phyloP scores from a whole-genome alignment of 2,888 invertebrate genomes.

The Perdita meconis region DNA sequence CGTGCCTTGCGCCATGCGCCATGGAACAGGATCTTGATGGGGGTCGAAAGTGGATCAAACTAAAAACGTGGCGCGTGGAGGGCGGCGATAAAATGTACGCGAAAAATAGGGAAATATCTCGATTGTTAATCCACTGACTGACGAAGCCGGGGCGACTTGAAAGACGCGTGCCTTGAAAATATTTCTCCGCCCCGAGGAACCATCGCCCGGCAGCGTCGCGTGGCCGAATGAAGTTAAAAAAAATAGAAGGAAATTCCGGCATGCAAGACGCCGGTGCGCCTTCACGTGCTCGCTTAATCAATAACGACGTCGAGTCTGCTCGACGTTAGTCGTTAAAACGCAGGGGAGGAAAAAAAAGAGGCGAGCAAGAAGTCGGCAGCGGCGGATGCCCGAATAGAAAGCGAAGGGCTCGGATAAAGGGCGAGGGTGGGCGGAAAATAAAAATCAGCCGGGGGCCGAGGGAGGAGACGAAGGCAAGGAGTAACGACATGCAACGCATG shows the following conservation, averaged over 20 bases:
- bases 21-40: not conserved
- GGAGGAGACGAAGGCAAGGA: conserved; percentile 33
- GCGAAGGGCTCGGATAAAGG: conserved; percentile 28
- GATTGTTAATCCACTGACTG: not conserved
- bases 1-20: not conserved
- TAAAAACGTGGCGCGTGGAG: not conserved
- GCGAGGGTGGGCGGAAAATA: conserved; percentile 32
- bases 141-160: not conserved
- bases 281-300: conserved; percentile 73
- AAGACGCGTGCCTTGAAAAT: not conserved
- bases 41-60: not conserved
- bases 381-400: conserved; percentile 20
- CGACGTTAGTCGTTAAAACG: conserved; percentile 64
- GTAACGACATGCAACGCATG: conserved; percentile 71
- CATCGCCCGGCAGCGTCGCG: conserved; percentile 19
- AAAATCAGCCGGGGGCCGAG: conserved; percentile 38
- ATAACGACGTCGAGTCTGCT: conserved; percentile 73
- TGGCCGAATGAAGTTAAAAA: conserved; percentile 51
- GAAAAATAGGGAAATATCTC: not conserved
- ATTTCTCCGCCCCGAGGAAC: not conserved
- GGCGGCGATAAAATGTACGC: not conserved
- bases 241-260: conserved; percentile 45
- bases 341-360: conserved; percentile 9
- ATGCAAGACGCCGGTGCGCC: conserved; percentile 51
- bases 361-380: conserved; percentile 10